Base-by-base conservation (phyloP, 2,888 invertebrate genomes). In the Pollenia griseotomentosa region DNA sequence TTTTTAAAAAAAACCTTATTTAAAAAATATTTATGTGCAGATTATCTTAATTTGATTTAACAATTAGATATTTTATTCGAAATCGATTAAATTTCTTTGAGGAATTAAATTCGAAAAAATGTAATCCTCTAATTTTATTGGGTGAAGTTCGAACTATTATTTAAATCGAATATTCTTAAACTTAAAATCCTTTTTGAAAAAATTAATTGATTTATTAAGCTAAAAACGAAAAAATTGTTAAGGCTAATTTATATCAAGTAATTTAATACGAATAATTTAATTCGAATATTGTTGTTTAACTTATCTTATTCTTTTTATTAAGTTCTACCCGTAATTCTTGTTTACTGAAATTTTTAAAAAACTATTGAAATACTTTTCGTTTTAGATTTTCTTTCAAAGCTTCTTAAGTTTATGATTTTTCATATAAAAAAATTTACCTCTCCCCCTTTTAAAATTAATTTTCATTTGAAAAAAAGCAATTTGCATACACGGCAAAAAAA, bases 231-330 rank as follows among this genome's bases (percentile, higher is more conserved):
- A 33, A 33, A 33, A 33, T 33, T 33, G 33, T 4, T 33, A 6
- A 6, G 0, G 6, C 33, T 33, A 0, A 33, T 33, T 6, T 33
- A 33, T 33, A 33, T 53, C 51, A 8, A 14, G 0, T 14, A 40
- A 59, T 33, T 33, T 59, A 46, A 44, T 46, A 46, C 57, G 23
- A 57, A 46, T 23, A 73, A 71, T 57, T 44, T 1, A 23, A 59
- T 44, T n/a, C 57, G 16, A 16, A 12, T 59, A 33, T 33, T n/a
- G 7, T 33, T 33, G 8, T 33, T 59, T 59, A 14, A 6, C 4
- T 33, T 6, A 33, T 33, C 33, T 33, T 33, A 33, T 33, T 33
- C 33, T 33, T 6, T 33, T 6, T 33, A 33, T 33, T 33, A 6
- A 33, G 33, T 33, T 33, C 5, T 33, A 33, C 6, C 0, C 33